These are phyloP conservation scores for Dipodomys stephensi DNA, from an alignment of 2,113 vertebrate genomes.

Conservation along the genomic window DNA sequence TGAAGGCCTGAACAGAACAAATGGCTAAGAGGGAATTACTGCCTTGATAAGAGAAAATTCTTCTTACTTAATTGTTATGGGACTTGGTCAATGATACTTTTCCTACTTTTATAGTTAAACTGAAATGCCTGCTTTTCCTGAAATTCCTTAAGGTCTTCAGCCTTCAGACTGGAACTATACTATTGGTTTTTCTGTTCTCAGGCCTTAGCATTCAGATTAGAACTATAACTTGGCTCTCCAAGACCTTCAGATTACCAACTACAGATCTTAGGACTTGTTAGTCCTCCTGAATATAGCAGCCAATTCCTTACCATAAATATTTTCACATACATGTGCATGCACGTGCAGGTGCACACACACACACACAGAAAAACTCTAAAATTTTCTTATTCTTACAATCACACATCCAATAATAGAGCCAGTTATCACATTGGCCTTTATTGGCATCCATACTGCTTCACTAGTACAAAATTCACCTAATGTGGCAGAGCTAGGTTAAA, in stretches of 20 bases:
- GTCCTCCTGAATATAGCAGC: not conserved
- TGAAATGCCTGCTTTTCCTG: not conserved
- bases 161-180: not conserved
- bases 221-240: not conserved
- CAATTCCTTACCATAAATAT: constrained; percentile 30
- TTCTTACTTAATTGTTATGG: not conserved
- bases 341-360: not conserved
- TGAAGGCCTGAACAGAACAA: not conserved
- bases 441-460: not conserved
- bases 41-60: not conserved
- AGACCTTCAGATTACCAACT: not conserved
- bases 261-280: not conserved
- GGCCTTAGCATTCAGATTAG: not conserved
- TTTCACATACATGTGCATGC: not conserved
- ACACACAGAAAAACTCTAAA: not conserved
- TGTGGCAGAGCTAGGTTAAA: not conserved
- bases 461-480: not conserved
- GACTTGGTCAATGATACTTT: not conserved
- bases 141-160: not conserved
- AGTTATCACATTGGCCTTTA: not conserved
- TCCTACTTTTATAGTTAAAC: not conserved
- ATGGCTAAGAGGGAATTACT: not conserved
- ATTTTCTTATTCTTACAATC: not conserved
- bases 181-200: not conserved
- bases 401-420: not conserved